Conservation (phyloP, 1,140 invertebrate species). For the Leptonema lineaticorne region DNA sequence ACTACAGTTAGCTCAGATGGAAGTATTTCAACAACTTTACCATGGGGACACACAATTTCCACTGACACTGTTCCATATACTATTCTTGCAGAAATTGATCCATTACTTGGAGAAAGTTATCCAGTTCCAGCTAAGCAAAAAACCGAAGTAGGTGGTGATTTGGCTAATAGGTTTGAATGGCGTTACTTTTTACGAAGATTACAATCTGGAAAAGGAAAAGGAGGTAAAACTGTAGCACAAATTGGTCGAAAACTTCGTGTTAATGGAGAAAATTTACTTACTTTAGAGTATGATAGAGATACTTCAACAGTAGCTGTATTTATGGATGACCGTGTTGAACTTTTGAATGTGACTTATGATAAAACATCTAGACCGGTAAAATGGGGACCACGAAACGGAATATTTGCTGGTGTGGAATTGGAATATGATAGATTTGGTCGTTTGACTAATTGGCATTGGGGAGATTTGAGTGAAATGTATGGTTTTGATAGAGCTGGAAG, state of each 20-base stretch:
- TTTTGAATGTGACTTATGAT: conserved; percentile 91
- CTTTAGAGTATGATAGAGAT: conserved; percentile 89
- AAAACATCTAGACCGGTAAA: conserved; percentile 84
- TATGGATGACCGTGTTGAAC: conserved; percentile 83
- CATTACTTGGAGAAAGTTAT: conserved; percentile 82
- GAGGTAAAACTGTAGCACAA: conserved; percentile 70
- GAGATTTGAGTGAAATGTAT: conserved; percentile 84
- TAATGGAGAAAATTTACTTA: conserved; percentile 88
- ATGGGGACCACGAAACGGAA: conserved; percentile 83
- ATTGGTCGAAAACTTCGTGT: conserved; percentile 82
- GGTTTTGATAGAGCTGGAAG: conserved; percentile 84
- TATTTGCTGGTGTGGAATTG: conserved; percentile 84
- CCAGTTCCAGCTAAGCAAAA: conserved; percentile 87
- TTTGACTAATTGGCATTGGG: conserved; percentile 89
- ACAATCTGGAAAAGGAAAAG: conserved; percentile 63
- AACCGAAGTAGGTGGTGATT: conserved; percentile 83
- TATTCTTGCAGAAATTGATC: conserved; percentile 78
- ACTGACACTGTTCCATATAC: conserved; percentile 86
- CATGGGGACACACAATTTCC: conserved; percentile 80
- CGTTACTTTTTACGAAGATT: conserved; percentile 79
- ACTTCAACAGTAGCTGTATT: conserved; percentile 87
- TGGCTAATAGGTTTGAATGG: conserved; percentile 94
- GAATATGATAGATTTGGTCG: conserved; percentile 92
- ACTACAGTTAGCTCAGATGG: conserved; percentile 81
- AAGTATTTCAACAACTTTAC: conserved; percentile 73